Evolutionary conservation across 2,113 vertebrate species (phyloP).

Genomic region (Alexandromys fortis): DNA sequence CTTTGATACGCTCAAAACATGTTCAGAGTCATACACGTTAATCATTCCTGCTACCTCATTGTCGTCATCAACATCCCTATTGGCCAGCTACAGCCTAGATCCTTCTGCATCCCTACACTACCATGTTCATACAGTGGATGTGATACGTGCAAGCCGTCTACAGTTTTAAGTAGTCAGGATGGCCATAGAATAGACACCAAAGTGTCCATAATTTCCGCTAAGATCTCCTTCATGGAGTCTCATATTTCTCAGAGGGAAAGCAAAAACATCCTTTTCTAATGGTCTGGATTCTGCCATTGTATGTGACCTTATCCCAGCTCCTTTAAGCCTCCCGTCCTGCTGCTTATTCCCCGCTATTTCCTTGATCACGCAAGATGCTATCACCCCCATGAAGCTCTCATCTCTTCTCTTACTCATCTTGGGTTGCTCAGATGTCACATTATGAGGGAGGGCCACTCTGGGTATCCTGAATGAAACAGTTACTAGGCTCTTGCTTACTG

Average conservation of each 20-base stretch:
- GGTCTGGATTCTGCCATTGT: neutral
- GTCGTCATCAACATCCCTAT: neutral
- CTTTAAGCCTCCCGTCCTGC: neutral
- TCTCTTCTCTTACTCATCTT: neutral
- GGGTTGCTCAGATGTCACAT: neutral
- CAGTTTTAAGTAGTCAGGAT: neutral
- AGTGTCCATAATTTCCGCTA: neutral
- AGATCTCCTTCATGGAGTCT: neutral
- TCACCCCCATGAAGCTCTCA: neutral
- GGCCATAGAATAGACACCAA: neutral
- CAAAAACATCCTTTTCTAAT: neutral
- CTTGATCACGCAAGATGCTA: neutral
- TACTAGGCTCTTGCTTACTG: neutral
- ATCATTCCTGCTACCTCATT: neutral
- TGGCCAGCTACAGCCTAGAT: neutral
- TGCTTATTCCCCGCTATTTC: neutral
- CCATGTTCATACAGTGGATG: neutral
- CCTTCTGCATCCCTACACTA: neutral
- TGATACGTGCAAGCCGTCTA: neutral
- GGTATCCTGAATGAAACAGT: neutral
- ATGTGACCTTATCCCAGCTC: neutral
- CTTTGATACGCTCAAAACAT: neutral
- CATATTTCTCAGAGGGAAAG: neutral
- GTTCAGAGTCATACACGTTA: neutral
- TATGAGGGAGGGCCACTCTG: neutral